These are phyloP conservation scores for Cryptomyrus ogoouensis DNA, from an alignment of 2,113 vertebrate genomes.

Conservation along the genomic window DNA sequence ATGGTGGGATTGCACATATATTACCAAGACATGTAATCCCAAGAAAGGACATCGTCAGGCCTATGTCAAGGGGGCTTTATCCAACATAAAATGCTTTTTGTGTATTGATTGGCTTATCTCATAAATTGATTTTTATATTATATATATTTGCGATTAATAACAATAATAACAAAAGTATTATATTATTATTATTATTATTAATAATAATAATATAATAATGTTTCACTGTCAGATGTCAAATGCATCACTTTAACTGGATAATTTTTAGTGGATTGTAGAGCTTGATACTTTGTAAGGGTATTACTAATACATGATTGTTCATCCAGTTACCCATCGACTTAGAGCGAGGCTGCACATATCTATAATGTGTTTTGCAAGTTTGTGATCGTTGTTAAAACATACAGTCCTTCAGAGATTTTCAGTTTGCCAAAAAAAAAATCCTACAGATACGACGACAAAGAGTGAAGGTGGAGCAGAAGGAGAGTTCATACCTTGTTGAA, in stretches of 20 bases:
- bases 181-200: too few species aligned
- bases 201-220: too few species aligned
- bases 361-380: not conserved
- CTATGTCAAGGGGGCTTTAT: not conserved
- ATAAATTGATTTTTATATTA: not conserved
- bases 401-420: not conserved
- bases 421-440: not conserved
- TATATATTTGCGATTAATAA: too few species aligned
- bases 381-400: not conserved
- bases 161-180: too few species aligned
- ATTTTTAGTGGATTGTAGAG: not conserved
- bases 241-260: not conserved
- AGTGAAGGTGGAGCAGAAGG: not conserved
- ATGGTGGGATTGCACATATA: not conserved
- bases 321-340: not conserved
- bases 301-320: not conserved
- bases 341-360: not conserved
- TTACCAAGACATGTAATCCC: not conserved
- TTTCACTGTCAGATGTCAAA: not conserved
- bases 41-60: not conserved
- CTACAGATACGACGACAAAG: not conserved
- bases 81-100: not conserved
- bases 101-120: not conserved
- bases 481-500: conserved; percentile 50
- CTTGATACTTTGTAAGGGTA: not conserved